These are phyloP conservation scores for Okapia johnstoni DNA, from an alignment of 2,113 vertebrate species.

Conservation along the genomic window DNA sequence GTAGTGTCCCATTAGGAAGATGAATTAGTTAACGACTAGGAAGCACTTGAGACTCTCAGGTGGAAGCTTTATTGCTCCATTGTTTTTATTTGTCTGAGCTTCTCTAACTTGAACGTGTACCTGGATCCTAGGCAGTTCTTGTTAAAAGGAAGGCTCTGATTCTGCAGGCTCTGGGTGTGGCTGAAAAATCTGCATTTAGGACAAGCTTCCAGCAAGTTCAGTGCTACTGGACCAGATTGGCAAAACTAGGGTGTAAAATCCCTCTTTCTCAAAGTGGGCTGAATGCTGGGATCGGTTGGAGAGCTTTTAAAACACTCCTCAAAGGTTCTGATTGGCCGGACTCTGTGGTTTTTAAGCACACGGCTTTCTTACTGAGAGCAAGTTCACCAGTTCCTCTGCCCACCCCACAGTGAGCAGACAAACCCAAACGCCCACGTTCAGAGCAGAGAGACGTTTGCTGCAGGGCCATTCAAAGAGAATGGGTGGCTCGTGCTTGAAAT, in stretches of 20 bases:
- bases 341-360: neutral
- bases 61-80: neutral
- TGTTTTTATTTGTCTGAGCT: conserved; percentile 19
- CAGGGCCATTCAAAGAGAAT: neutral
- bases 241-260: neutral
- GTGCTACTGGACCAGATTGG: neutral
- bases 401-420: neutral
- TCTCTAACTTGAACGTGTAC: neutral
- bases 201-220: neutral
- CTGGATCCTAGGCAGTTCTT: neutral
- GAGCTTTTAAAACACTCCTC: neutral
- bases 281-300: neutral
- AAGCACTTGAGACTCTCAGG: neutral
- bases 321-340: neutral
- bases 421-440: rapidly evolving
- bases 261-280: neutral
- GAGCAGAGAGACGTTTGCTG: neutral
- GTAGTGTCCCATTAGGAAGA: conserved; percentile 11
- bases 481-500: neutral
- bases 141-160: conserved; percentile 8
- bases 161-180: neutral
- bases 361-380: neutral
- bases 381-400: neutral
- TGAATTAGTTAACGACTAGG: neutral
- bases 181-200: neutral